Evolutionary conservation across 2,797 vertebrate genomes (phyloP).

Genomic region (Hippopotamyrus pictus): DNA sequence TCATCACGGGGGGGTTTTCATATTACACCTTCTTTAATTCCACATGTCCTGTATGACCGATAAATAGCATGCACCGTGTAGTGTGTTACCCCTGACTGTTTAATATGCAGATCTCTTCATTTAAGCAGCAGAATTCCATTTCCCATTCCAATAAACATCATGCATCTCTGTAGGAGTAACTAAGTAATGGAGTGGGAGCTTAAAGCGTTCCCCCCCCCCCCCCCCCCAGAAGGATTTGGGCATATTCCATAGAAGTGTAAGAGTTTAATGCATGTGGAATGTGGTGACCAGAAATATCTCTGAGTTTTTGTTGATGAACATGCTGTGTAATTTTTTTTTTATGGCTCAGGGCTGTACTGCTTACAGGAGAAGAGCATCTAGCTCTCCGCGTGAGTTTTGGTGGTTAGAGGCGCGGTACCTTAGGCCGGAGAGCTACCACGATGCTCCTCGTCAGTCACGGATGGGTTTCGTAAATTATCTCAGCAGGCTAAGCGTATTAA

Average conservation of each 20-base stretch:
- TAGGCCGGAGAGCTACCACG: not conserved
- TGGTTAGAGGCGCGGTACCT: not conserved
- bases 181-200: not conserved
- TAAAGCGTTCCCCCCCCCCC: not conserved
- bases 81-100: not conserved
- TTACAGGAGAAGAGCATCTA: not conserved
- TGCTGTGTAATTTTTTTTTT: not conserved
- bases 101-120: not conserved
- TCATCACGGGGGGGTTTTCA: not conserved
- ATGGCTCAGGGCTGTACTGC: not conserved
- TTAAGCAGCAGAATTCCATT: not conserved
- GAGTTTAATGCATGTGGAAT: not conserved
- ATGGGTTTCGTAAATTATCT: not conserved
- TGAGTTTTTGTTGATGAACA: not conserved
- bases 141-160: conserved; percentile 5
- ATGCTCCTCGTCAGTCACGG: not conserved
- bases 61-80: not conserved
- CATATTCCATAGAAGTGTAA: not conserved
- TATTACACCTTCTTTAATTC: not conserved
- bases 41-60: not conserved
- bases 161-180: not conserved
- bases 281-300: not conserved
- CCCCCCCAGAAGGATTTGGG: not conserved
- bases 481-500: conserved; percentile 20
- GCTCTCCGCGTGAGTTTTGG: not conserved